Percentiles rank a stretch among this genome's conserved stretches.
Conservation (phyloP, 2,113 vertebrate genomes). For the Thunnus maccoyii region DNA sequence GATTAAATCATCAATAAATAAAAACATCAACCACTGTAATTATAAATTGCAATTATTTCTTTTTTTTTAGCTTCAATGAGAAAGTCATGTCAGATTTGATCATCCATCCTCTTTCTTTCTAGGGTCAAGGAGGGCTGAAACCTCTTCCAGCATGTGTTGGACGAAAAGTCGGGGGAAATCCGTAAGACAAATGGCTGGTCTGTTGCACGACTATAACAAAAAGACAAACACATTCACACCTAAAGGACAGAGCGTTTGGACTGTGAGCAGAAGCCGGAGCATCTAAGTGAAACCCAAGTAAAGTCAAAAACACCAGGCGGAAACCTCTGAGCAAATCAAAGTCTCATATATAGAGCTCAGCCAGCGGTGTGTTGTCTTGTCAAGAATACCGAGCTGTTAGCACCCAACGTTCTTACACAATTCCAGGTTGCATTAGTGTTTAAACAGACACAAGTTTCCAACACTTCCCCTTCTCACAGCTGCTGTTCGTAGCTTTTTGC, state of each 20-base stretch:
- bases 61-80: too few species aligned
- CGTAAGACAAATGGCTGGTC: not conserved
- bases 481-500: constrained; percentile 22
- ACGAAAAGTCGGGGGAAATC: not conserved
- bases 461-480: constrained; percentile 30
- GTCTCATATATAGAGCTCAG: not conserved
- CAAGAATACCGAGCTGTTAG: not conserved
- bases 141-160: not conserved
- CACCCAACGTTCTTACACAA: not conserved
- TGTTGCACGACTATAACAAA: not conserved
- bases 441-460: constrained; percentile 18
- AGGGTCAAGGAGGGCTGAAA: not conserved
- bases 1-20: not conserved
- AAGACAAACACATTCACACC: not conserved
- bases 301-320: too few species aligned
- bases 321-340: not conserved
- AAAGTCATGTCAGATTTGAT: too few species aligned
- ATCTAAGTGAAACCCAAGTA: too few species aligned
- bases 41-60: too few species aligned
- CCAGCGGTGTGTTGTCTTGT: not conserved
- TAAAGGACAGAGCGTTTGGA: not conserved
- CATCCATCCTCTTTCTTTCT: too few species aligned
- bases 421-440: constrained; percentile 26
- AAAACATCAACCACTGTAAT: not conserved
- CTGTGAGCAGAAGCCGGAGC: not conserved